Evolutionary conservation across 2,797 vertebrate genomes (phyloP), one percentile per base, ranked within the genome.

Genomic region (Mormyrus hasselquistii): DNA sequence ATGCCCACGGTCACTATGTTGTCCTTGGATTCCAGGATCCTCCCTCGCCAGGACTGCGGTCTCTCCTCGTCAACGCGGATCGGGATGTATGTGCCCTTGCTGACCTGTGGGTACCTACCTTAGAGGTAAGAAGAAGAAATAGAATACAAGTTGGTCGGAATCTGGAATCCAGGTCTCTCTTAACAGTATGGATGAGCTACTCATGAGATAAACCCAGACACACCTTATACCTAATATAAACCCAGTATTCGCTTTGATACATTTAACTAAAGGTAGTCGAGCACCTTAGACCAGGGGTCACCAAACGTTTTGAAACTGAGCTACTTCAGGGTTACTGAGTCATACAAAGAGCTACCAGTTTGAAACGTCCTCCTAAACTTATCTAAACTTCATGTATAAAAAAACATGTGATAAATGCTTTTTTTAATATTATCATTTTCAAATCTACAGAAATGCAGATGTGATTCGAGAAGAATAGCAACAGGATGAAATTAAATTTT

Each of bases 81-180:
- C 0, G 97, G 97, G 29, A 98, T 94, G 90, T 99, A 99, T 62
- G 98, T 99, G 49, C 97, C 97, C 93, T 98, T 99, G 91, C 95
- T 98, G 94, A 93, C 96, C 89, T 98, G 96, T 25, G 99, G 98
- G 76, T 95, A 97, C 84, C 96, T 93, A 65, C 99, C 99, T 99
- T 79, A 0, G 53, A 34, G 91, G 53, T 2, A 34, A 86, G 5
- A 86, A 86, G 14, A 76, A 76, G 41, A 41, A 76, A 76, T 41
- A 76, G 14, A 76, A 76, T 76, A 76, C 0, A 16, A 41, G 34
- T 38, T 16, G 29, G 41, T 4, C 2, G 0, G 73, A 44, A 41
- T 44, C 5, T 79, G 16, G 16, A 79, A 79, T 79, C 41, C 38
- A 79, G 16, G 38, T 44, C 73, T 79, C 38, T 19, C 62, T 12